A percentile compares a stretch with the other conserved stretches of the same genome.
phyloP scores from a whole-genome alignment of 2,888 invertebrate genomes.

The Tromatobia lineatoria region DNA sequence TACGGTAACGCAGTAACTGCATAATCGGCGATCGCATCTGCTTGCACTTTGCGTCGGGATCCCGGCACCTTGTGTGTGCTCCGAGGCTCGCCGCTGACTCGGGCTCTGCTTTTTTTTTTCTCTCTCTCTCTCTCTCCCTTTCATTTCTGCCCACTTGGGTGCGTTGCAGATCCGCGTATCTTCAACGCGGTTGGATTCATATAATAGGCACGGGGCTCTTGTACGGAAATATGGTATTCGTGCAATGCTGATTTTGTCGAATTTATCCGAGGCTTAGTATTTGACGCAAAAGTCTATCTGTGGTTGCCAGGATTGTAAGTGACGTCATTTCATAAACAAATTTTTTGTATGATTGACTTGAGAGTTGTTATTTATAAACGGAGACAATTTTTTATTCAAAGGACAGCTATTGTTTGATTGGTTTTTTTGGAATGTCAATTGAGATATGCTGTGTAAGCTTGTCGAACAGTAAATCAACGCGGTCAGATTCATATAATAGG shows the following conservation, averaged over 20 bases:
- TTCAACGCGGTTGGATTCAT: conserved; percentile 21
- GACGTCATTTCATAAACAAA: too few relatives aligned
- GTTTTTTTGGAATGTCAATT: too few relatives aligned
- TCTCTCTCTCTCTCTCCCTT: conserved; percentile 1
- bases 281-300: neutral
- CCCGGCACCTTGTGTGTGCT: conserved; percentile 80
- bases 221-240: neutral
- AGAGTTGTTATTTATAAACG: too few relatives aligned
- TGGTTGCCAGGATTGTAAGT: neutral
- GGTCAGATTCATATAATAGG: conserved; percentile 20
- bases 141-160: conserved; percentile 13
- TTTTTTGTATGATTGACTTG: too few relatives aligned
- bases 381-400: too few relatives aligned
- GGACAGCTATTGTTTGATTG: too few relatives aligned
- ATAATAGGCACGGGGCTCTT: neutral
- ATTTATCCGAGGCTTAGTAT: neutral
- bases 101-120: conserved; percentile 43
- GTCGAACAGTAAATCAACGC: too few relatives aligned
- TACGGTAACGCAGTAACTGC: conserved; percentile 85
- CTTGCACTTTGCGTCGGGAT: conserved; percentile 84
- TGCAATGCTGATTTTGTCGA: neutral
- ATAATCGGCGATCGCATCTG: conserved; percentile 85
- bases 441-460: too few relatives aligned
- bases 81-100: conserved; percentile 66
- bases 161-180: conserved; percentile 24